Conservation (phyloP, 2,888 invertebrate genomes). For the Byasa hedistus region DNA sequence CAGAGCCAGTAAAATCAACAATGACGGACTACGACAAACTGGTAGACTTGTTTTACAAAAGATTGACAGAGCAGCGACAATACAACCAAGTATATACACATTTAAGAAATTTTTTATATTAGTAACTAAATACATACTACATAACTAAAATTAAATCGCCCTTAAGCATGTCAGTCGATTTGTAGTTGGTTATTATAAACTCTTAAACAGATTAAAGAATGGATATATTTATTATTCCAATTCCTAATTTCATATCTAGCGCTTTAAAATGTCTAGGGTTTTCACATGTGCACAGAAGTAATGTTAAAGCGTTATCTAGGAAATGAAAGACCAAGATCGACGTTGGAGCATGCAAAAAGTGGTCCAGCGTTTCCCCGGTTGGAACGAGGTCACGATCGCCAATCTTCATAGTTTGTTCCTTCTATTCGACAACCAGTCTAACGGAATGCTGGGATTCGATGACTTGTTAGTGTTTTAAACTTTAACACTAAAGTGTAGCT, state of each 20-base stretch:
- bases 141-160: too few species aligned
- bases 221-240: neutral
- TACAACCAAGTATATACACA: slow-evolving; percentile 62
- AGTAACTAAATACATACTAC: too few species aligned
- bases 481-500: too few species aligned
- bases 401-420: slow-evolving; percentile 80
- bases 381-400: slow-evolving; percentile 80
- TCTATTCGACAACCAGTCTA: slow-evolving; percentile 78
- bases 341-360: slow-evolving; percentile 78
- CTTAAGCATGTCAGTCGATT: neutral
- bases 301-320: slow-evolving; percentile 42
- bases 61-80: slow-evolving; percentile 71
- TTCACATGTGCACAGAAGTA: neutral
- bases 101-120: neutral
- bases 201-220: neutral
- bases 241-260: neutral
- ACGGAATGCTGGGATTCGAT: slow-evolving; percentile 79
- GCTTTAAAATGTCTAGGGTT: neutral
- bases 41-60: slow-evolving; percentile 75
- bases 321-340: slow-evolving; percentile 78
- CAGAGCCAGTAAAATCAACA: slow-evolving; percentile 47
- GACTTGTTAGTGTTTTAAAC: slow-evolving; percentile 66
- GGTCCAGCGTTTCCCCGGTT: slow-evolving; percentile 75
- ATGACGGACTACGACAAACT: slow-evolving; percentile 77
- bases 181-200: neutral